Conservation (phyloP, 2,113 vertebrate genomes). For the Dunckerocampus dactyliophorus region DNA sequence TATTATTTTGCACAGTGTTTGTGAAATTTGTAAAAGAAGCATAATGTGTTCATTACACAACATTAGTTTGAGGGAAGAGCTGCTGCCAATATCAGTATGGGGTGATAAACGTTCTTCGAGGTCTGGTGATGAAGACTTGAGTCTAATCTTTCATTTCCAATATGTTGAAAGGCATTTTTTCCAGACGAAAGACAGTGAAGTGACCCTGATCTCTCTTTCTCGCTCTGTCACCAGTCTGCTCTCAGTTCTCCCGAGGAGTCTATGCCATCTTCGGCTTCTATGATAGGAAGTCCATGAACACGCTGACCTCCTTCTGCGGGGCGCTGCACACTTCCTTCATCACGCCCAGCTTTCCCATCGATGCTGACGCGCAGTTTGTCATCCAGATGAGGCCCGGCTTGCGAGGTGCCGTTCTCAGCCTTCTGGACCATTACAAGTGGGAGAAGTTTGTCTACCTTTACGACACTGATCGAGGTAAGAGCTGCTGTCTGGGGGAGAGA, state of each 20-base stretch:
- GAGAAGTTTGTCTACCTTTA: slow-evolving; percentile 97
- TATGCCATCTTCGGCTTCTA: slow-evolving; percentile 99
- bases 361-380: slow-evolving; percentile 94
- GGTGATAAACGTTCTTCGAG: no score
- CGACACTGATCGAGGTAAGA: slow-evolving; percentile 95
- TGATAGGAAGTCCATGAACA: slow-evolving; percentile 98
- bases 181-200: not conserved
- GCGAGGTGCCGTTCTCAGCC: slow-evolving; percentile 85
- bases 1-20: no score
- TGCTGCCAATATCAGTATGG: no score
- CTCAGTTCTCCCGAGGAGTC: slow-evolving; percentile 96
- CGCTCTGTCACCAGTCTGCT: slow-evolving; percentile 83
- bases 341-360: slow-evolving; percentile 93
- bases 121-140: no score
- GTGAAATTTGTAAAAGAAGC: no score
- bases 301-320: slow-evolving; percentile 94
- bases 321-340: slow-evolving; percentile 97
- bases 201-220: slow-evolving; percentile 11
- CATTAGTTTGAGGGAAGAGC: no score
- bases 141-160: no score
- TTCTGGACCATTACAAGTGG: slow-evolving; percentile 92
- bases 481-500: not conserved
- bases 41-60: no score
- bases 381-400: slow-evolving; percentile 95
- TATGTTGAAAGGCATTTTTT: no score